phyloP scores from a whole-genome alignment of 2,797 vertebrate species.

The Aratinga solstitialis region DNA sequence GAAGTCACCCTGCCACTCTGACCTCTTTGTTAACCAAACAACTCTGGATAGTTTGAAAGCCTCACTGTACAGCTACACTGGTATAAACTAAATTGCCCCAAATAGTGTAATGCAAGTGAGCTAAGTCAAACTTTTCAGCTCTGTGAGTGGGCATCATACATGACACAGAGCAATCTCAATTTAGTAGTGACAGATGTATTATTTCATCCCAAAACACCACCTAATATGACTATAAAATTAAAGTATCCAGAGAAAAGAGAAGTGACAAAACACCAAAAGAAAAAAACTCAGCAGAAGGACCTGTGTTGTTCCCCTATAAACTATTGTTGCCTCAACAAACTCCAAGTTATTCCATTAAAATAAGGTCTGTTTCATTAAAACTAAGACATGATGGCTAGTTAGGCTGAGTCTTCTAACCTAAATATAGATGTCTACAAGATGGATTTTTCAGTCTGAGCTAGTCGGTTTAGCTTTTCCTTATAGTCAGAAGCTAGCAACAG shows the following conservation, averaged over 20 bases:
- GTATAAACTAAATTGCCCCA: background rate
- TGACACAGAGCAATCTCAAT: background rate
- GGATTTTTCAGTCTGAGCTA: background rate
- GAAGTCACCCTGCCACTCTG: background rate
- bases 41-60: background rate
- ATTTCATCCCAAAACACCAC: background rate
- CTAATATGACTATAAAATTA: background rate
- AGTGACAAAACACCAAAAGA: background rate
- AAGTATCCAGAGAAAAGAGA: background rate
- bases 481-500: background rate
- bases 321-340: background rate
- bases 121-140: background rate
- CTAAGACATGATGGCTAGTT: background rate
- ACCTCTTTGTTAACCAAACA: background rate
- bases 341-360: background rate
- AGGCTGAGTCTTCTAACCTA: background rate
- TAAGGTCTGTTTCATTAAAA: background rate
- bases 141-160: background rate
- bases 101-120: background rate
- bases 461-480: background rate
- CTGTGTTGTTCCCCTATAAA: background rate
- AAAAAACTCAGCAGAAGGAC: background rate
- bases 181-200: background rate
- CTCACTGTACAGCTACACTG: background rate
- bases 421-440: background rate